Base-by-base conservation (phyloP, 1,140 invertebrate genomes). In the Drosophila parabipectinata region DNA sequence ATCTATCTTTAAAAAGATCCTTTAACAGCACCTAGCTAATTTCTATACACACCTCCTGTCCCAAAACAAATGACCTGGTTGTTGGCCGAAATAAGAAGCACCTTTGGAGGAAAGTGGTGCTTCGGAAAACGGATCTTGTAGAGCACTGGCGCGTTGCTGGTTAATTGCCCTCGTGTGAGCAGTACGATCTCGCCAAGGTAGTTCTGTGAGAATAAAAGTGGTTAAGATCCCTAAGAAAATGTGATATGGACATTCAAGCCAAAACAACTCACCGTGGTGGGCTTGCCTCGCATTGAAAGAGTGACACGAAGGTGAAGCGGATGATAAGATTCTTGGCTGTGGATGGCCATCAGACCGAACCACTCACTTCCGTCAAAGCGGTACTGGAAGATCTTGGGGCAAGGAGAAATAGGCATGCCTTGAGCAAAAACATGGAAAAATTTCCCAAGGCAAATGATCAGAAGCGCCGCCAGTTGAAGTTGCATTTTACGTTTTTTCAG, bases 371-470 rank as follows among this genome's bases (percentile, higher is more conserved):
- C 90, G 58, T 91, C 90, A 55, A 85, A 91, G 32, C 85, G 66
- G 54, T 91, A 91, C 55, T 91, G 90, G 51, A 91, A 91, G 26
- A 91, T 73, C 51, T 91, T 91, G 10, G 90, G 90, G 18, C 90
- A 91, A 24, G 90, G 90, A 63, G 88, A 91, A 15, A 88, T 59
- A 5, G 90, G 90, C 60, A 91, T 85, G 9, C 85, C 80, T 39
- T 91, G 90, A 12, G 76, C 81, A 14, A 73, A 55, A 4, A 59
- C 59, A 50, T 77, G 14, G 6, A 8, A 4, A 64, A 8, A 57
- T 52, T 78, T 82, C 62, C 74, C 74, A 18, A 74, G 50, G 63
- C 77, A 87, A 47, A 88, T 53, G 30, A 85, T 61, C 39, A 85
- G 55, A 39, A 82, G 52, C 30, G 66, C 67, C 32, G 75, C 53